Conservation (phyloP, 2,797 vertebrate species). For the Microtus agrestis region DNA sequence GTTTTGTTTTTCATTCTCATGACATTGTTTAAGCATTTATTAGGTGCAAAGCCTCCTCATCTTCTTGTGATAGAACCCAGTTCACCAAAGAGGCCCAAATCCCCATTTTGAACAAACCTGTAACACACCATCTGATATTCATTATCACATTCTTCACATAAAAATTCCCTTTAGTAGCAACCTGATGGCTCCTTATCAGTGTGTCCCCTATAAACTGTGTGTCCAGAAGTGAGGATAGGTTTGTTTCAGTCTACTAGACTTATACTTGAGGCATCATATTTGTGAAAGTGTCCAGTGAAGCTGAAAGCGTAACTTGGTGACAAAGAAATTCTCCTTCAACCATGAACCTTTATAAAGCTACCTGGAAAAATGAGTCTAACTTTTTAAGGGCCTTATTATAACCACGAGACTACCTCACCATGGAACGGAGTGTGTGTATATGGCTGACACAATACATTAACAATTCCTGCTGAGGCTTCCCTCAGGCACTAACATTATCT, state of each 20-base stretch:
- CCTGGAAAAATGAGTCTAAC: not conserved
- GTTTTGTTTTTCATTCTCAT: not conserved
- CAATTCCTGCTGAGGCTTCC: not conserved
- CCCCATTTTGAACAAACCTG: constrained; percentile 29
- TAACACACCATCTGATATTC: not conserved
- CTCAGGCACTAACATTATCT: constrained; percentile 36
- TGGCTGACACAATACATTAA: not conserved
- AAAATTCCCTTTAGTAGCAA: constrained; percentile 24
- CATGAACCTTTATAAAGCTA: constrained; percentile 19
- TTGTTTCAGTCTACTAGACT: not conserved
- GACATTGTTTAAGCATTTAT: not conserved
- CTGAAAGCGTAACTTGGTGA: not conserved
- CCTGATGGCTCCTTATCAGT: not conserved
- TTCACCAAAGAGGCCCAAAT: constrained; percentile 23
- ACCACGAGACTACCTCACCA: not conserved
- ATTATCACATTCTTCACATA: not conserved
- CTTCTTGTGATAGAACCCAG: not conserved
- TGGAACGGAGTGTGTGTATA: not conserved
- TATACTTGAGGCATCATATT: not conserved
- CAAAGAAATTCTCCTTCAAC: constrained; percentile 1
- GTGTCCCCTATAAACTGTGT: not conserved
- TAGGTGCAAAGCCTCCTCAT: not conserved
- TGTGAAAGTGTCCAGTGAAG: constrained; percentile 16
- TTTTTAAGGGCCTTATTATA: constrained; percentile 39
- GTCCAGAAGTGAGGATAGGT: not conserved